Conservation (phyloP, 2,113 vertebrate genomes). For the Pedionomus torquatus region DNA sequence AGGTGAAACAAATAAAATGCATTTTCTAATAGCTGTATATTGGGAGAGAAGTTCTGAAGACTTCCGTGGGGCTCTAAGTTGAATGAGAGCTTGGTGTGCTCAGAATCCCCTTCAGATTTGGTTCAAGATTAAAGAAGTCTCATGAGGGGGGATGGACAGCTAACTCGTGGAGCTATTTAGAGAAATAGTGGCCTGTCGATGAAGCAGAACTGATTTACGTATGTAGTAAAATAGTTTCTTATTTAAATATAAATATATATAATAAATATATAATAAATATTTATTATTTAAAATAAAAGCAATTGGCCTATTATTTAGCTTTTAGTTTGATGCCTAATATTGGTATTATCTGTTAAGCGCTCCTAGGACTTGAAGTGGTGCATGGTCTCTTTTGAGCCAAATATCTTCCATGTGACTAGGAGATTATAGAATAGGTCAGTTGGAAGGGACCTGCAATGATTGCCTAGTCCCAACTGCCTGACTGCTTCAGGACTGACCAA, state of each 20-base stretch:
- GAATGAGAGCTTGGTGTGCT: neutral
- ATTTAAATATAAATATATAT: no score
- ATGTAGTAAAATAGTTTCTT: slow-evolving; percentile 4
- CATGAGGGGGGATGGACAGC: neutral
- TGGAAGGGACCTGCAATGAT: neutral
- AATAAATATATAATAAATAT: no score
- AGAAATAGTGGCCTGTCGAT: neutral
- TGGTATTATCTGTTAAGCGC: neutral
- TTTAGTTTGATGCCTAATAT: neutral
- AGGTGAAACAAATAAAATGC: neutral
- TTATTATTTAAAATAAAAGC: slow-evolving; percentile 10
- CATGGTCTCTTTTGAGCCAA: neutral
- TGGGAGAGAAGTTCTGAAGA: neutral
- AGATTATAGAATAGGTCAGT: neutral
- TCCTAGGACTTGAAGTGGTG: neutral
- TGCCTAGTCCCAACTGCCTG: neutral
- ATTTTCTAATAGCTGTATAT: neutral
- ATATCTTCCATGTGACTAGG: neutral
- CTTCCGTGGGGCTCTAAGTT: neutral
- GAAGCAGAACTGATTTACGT: slow-evolving; percentile 26
- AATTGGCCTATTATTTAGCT: neutral
- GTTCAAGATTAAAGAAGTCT: neutral
- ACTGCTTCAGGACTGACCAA: neutral
- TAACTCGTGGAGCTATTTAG: slow-evolving; percentile 1
- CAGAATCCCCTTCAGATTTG: neutral